These are phyloP conservation scores for Lordiphosa clarofinis DNA, from an alignment of 1,140 invertebrate genomes.

Conservation along the genomic window DNA sequence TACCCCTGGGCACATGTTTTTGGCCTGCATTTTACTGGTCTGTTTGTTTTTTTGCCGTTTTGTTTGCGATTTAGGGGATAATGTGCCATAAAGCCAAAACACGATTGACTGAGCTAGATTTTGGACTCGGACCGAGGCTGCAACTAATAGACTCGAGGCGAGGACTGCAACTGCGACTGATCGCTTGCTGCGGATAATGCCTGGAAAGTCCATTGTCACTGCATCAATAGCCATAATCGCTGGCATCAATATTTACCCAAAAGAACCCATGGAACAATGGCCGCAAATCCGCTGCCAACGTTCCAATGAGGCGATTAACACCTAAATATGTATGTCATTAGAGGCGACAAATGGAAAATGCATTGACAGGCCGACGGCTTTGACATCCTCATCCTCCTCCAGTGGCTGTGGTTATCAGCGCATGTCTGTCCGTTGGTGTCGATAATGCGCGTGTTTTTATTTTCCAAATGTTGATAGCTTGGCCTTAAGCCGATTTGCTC, in stretches of 20 bases:
- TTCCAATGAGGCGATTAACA: constrained; percentile 75
- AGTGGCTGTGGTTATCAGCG: constrained; percentile 20
- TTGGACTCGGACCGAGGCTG: constrained; percentile 23
- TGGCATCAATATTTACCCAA: constrained; percentile 69
- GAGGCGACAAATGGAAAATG: constrained; percentile 73
- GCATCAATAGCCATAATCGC: constrained; percentile 69
- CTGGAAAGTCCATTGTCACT: constrained; percentile 61
- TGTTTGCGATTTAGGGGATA: constrained; percentile 76
- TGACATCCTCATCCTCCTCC: constrained; percentile 36
- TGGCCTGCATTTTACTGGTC: constrained; percentile 33
- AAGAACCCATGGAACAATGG: constrained; percentile 46
- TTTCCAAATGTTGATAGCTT: constrained; percentile 71
- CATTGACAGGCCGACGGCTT: constrained; percentile 58
- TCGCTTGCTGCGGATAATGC: constrained; percentile 53
- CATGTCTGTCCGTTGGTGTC: constrained; percentile 50
- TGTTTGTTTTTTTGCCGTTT: constrained; percentile 69
- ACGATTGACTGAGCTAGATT: constrained; percentile 62
- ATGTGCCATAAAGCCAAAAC: constrained; percentile 73
- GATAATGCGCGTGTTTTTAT: constrained; percentile 74
- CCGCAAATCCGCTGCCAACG: constrained; percentile 55
- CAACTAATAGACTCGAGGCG: constrained; percentile 46
- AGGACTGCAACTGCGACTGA: constrained; percentile 20
- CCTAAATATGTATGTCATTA: constrained; percentile 75
- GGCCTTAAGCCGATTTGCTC: constrained; percentile 64
- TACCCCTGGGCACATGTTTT: constrained; percentile 29